phyloP scores from a whole-genome alignment of 2,888 invertebrate genomes.

The Zaprionus obscuricornis region DNA sequence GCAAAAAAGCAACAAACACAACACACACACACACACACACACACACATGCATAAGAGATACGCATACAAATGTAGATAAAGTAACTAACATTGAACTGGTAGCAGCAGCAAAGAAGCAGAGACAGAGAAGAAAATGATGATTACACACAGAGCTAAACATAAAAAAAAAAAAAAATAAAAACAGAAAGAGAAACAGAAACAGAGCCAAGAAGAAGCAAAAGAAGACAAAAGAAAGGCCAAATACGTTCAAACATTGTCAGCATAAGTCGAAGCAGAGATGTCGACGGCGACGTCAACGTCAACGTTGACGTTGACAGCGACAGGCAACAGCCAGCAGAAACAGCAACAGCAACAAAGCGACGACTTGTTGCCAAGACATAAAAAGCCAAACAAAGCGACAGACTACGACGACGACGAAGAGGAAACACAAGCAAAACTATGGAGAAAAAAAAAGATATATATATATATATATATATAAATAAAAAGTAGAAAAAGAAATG shows the following conservation, averaged over 20 bases:
- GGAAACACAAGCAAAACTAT: constrained; percentile 62
- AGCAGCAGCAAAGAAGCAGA: constrained; percentile 16
- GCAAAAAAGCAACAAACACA: constrained; percentile 16
- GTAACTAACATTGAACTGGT: constrained; percentile 42
- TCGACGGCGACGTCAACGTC: neutral
- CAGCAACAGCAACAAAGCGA: constrained; percentile 40
- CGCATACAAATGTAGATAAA: constrained; percentile 19
- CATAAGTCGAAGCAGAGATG: constrained; percentile 46
- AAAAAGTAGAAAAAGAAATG: no score
- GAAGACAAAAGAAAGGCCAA: constrained; percentile 74
- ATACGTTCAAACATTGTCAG: constrained; percentile 67
- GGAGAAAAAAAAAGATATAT: no score
- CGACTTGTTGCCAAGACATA: constrained; percentile 75
- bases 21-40: constrained; percentile 18
- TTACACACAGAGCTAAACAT: constrained; percentile 50
- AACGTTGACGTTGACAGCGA: constrained; percentile 7
- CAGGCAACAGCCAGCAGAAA: neutral
- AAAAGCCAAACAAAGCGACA: constrained; percentile 59
- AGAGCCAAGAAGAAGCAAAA: constrained; percentile 21
- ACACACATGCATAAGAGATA: constrained; percentile 10
- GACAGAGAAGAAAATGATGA: constrained; percentile 16
- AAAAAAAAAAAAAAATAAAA: no score
- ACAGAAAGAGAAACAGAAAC: no score
- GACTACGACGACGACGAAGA: constrained; percentile 46
- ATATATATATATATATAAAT: no score